Base-by-base conservation (phyloP, 2,888 invertebrate species). In the Penaeus monodon region DNA sequence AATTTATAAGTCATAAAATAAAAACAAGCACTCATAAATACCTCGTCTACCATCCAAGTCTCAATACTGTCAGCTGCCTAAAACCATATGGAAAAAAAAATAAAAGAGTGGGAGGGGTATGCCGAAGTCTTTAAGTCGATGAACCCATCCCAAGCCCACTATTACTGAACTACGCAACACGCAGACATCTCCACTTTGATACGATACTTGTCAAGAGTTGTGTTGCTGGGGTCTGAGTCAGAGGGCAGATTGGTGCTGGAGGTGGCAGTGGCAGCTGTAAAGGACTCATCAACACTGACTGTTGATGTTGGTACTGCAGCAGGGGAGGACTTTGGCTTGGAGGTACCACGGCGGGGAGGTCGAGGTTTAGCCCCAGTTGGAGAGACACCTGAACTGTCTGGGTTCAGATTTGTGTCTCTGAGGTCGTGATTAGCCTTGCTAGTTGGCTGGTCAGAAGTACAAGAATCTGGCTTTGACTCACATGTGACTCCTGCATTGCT, bases 121-220 rank as follows among this genome's bases (percentile, higher is more conserved):
- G 78, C 82, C 86, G 82, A 86, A 63, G 86, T 86, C 86, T 82
- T 78, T 82, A 77, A 78, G 82, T 86, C 86, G 82, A 70, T 68
- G 57, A n/a, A 76, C 86, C 86, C 86, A 78, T 86, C 82, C 82
- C 78, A 33, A 63, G 33, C 63, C 81, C 70, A 63, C 78, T 74
- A 74, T 82, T 83, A 86, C 79, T 83, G 86, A n/a, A 82, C 86
- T 86, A 86, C 73, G 82, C 86, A 86, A 86, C 86, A 86, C 70
- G 77, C 82, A 49, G 78, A 86, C 81, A 79, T 68, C 70, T 83
- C 79, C 74, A 82, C 64, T 82, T 82, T 86, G 57, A 79, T 82
- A 86, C 81, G 78, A 77, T 86, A 86, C 86, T 86, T 86, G 86
- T 86, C 82, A 64, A 78, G 86, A 22, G 81, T 65, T 44, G 82